Evolutionary conservation across 92 coral and sea anemone species (phyloP).

Genomic region (Heliopora coerulea): DNA sequence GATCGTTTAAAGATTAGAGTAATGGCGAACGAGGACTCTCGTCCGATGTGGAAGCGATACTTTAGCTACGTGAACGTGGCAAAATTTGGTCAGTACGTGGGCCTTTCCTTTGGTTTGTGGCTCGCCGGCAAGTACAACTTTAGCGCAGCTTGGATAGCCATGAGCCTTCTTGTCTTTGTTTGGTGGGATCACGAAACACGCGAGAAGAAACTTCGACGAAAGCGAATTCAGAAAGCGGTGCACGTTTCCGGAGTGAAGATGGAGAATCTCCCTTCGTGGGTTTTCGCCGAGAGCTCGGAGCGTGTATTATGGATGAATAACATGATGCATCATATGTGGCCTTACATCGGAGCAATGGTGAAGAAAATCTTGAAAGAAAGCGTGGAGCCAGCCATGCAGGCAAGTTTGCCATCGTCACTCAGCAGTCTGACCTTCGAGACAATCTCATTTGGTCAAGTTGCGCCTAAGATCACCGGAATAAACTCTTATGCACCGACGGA

Average conservation of each 20-base stretch:
- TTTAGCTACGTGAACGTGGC: constrained; percentile 12
- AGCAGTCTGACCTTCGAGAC: constrained; percentile 81
- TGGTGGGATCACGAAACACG: constrained; percentile 89
- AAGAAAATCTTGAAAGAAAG: constrained; percentile 79
- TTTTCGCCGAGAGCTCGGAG: constrained; percentile 78
- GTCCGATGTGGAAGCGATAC: constrained; percentile 31
- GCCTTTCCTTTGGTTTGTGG: constrained; percentile 77
- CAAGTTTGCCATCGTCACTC: constrained; percentile 76
- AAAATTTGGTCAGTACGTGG: constrained; percentile 58
- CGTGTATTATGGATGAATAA: constrained; percentile 88
- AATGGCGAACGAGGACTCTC: constrained; percentile 8
- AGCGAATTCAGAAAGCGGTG: constrained; percentile 74
- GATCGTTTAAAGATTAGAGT: too few relatives aligned
- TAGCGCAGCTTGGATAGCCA: constrained; percentile 95
- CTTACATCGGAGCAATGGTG: constrained; percentile 90
- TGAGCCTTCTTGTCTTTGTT: constrained; percentile 83
- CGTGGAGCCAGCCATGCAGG: constrained; percentile 97
- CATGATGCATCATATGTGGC: constrained; percentile 97
- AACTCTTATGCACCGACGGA: constrained; percentile 57
- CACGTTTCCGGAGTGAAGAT: constrained; percentile 73
- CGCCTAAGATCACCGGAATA: constrained; percentile 76
- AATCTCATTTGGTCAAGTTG: constrained; percentile 82
- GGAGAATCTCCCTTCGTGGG: constrained; percentile 88
- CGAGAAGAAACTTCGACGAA: constrained; percentile 71
- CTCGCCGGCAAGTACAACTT: constrained; percentile 88